A percentile compares a stretch with the other conserved stretches of the same genome.
phyloP scores from a whole-genome alignment of 2,113 vertebrate species.

The Psittacara wagleri region DNA sequence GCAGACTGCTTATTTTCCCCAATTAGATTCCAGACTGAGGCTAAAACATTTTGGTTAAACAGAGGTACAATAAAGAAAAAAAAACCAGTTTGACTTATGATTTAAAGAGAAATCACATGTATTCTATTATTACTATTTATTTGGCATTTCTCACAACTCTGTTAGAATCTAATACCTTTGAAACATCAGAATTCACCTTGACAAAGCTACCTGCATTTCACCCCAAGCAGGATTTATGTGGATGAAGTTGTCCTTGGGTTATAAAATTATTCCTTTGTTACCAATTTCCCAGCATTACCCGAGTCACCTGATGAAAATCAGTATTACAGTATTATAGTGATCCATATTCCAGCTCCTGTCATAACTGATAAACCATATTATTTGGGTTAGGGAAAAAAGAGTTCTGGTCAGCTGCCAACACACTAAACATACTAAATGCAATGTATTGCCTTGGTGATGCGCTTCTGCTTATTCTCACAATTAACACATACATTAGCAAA shows the following conservation, averaged over 20 bases:
- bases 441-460: neutral
- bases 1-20: neutral
- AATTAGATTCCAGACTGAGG: neutral
- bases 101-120: neutral
- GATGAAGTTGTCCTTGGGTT: neutral
- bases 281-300: neutral
- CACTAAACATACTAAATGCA: neutral
- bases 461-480: neutral
- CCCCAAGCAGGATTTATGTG: neutral
- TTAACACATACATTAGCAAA: neutral
- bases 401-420: neutral
- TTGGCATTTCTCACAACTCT: neutral
- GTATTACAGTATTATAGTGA: neutral
- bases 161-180: neutral
- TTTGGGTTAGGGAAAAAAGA: too few relatives aligned
- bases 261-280: neutral
- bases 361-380: neutral
- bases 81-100: neutral
- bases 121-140: neutral
- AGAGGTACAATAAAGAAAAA: neutral
- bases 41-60: constrained; percentile 29
- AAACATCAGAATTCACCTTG: neutral
- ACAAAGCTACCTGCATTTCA: neutral
- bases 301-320: neutral
- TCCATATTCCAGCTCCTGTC: neutral